phyloP scores from a whole-genome alignment of 1,140 invertebrate species.

The Cydia fagiglandana region DNA sequence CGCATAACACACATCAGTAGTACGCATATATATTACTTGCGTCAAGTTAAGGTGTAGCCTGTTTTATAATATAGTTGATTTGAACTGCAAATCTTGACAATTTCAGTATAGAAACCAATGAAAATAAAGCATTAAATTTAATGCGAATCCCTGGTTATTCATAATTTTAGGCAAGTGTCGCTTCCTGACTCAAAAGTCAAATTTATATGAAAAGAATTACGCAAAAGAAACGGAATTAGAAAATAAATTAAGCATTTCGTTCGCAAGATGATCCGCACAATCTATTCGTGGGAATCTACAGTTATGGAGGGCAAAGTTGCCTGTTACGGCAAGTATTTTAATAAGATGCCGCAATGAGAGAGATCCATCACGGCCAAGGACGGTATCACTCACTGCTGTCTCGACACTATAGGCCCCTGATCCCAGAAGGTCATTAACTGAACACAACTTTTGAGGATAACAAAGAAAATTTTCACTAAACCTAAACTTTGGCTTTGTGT shows the following conservation, averaged over 20 bases:
- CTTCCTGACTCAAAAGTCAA: not conserved
- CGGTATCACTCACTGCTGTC: conserved; percentile 48
- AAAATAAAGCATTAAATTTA: not conserved
- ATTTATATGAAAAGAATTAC: conserved; percentile 21
- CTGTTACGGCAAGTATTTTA: conserved; percentile 36
- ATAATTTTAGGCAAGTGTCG: not conserved
- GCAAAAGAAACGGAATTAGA: conserved; percentile 11
- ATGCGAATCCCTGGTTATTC: not conserved
- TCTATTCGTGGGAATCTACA: conserved; percentile 24
- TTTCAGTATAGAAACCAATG: not conserved
- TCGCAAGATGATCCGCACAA: conserved; percentile 19
- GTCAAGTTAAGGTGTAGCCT: too few species aligned
- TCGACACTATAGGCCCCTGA: conserved; percentile 40
- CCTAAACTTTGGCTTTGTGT: conserved; percentile 8
- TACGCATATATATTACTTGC: too few species aligned
- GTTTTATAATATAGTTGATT: too few species aligned
- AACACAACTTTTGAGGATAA: conserved; percentile 5
- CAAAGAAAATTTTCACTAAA: conserved; percentile 19
- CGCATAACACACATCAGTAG: too few species aligned
- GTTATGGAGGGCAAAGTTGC: conserved; percentile 23
- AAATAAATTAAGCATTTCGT: conserved; percentile 31
- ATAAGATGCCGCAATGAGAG: conserved; percentile 41
- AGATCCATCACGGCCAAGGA: conserved; percentile 50
- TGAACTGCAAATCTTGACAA: too few species aligned
- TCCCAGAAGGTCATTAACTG: conserved; percentile 41